Evolutionary conservation across 2,113 vertebrate species (phyloP), one percentile per base, ranked within the genome.

Genomic region (Elaphurus davidianus): DNA sequence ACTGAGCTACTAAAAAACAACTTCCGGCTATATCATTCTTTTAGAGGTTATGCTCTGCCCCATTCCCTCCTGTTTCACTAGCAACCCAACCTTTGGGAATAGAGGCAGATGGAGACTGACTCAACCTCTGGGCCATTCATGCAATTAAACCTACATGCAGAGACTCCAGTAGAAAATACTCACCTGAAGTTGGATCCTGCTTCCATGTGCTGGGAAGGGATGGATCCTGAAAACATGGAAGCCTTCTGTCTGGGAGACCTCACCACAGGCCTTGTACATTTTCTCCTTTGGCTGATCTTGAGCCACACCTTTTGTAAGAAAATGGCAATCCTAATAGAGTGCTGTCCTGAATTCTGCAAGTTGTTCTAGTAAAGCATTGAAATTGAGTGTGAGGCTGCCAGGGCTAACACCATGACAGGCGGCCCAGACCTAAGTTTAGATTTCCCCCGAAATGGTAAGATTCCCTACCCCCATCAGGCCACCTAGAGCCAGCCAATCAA

Each of bases 251-350:
- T 54, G 45, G 54, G 17, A 81, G 43, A 43, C 19, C 21, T 27
- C 36, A 13, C 36, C 23, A n/a, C 5, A 13, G 3, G 3, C 7
- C 55, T 15, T 3, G 2, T 28, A 2, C 2, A 1, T 60, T 16
- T 81, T 16, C 27, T 52, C 30, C 36, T 47, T 27, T 57, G 14
- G 1, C 14, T 55, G 2, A 36, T 43, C 52, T n/a, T 6, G 27
- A 50, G 19, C 36, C 2, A 4, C 17, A 36, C 17, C 13, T 52
- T 27, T 54, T 5, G 1, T 21, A 23, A 60, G 4, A 36, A 23
- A 78, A 45, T 47, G 43, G 4, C 27, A 15, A 28, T 57, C 21
- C 10, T 25, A 21, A 28, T 33, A 21, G 0, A 11, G 45, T 6
- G 7, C 28, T 86, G 33, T 85, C 23, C 50, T 33, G 25, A 9